These are phyloP conservation scores for Plagiodera versicolora DNA, from an alignment of 2,888 invertebrate genomes.

Conservation along the genomic window DNA sequence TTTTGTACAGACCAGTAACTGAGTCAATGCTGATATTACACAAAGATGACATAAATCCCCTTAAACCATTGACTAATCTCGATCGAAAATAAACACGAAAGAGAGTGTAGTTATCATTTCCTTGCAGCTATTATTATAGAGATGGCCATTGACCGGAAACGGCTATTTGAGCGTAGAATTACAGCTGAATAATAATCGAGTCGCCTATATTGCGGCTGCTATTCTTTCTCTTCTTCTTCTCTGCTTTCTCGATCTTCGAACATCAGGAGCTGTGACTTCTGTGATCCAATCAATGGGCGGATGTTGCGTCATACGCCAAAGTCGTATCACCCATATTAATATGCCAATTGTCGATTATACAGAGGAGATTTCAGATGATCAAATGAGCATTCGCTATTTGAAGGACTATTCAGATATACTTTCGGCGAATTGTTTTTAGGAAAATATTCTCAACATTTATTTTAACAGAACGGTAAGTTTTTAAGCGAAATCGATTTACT, in stretches of 20 bases:
- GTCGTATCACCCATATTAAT: background rate
- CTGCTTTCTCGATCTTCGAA: conserved; percentile 22
- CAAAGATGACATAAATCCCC: no score
- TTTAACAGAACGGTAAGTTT: no score
- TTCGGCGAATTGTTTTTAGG: no score
- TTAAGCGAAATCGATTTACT: no score
- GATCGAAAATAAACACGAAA: background rate
- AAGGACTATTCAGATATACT: no score
- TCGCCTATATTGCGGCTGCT: conserved; percentile 16
- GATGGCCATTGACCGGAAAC: conserved; percentile 32
- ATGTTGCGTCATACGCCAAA: conserved; percentile 39
- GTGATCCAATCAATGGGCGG: conserved; percentile 34
- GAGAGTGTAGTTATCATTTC: background rate
- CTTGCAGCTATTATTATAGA: background rate
- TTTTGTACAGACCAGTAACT: no score
- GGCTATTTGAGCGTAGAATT: conserved; percentile 34
- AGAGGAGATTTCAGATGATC: background rate
- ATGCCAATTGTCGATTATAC: background rate
- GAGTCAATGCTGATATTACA: no score
- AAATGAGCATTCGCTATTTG: no score
- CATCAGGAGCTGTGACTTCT: background rate
- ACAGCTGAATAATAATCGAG: conserved; percentile 36
- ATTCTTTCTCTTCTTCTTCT: background rate
- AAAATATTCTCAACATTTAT: no score
- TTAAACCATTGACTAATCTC: background rate